Base-by-base conservation (phyloP, 2,113 vertebrate species). In the Ancistrus triradiatus region DNA sequence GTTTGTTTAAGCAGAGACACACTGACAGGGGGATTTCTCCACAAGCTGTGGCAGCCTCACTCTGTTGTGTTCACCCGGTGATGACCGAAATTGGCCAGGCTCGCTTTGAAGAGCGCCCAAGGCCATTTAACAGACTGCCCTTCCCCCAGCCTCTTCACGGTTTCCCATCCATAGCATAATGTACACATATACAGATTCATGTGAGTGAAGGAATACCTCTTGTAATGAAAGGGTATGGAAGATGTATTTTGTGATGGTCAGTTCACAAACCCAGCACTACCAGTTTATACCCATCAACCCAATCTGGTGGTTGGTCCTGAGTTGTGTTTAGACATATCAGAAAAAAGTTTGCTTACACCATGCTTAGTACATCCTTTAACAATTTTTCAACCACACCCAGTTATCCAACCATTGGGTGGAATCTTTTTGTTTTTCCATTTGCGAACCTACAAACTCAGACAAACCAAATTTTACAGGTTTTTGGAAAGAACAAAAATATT, bases 381-480 rank as follows among this genome's bases (percentile, higher is more conserved):
- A 27, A 7, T 28, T 13, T 14, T 33, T 31, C 18, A 8, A 13
- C 9, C 11, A 43, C 8, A 21, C 15, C 7, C n/a, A 22, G 33
- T n/a, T n/a, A n/a, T n/a, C 27, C 27, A 31, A 4, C 27, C 27
- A 3, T 53, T 31, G 14, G 10, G 25, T 33, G 47, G 18, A 22
- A 10, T 1, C 58, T 37, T 4, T 27, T 51, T 68, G 37, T 35
- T 27, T 67, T 64, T 40, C 9, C 4, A 17, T 1, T 40, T 25
- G 33, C 35, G 17, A 19, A 46, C 31, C 24, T 44, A 38, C 50
- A 59, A 44, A 40, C 28, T 11, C 18, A 62, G 10, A 17, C 13
- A 42, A 13, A 44, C 55, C 28, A 42, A 49, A 33, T 73, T 67
- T 63, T 63, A 67, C 52, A 75, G 62, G 38, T 52, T 24, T 60